phyloP scores from a whole-genome alignment of 2,113 vertebrate genomes.

The Rattus rattus region DNA sequence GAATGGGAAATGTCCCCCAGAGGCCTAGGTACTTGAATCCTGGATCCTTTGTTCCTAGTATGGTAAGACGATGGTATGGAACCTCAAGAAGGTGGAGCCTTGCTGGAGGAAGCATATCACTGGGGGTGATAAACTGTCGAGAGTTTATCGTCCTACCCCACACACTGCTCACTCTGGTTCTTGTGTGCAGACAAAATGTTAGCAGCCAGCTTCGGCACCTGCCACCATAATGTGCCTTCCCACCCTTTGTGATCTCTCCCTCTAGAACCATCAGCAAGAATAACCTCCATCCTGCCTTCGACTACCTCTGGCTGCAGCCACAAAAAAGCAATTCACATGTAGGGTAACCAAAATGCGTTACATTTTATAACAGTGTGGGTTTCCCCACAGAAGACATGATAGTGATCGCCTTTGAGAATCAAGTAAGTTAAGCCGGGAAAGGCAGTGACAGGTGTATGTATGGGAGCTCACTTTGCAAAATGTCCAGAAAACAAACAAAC shows the following conservation, averaged over 20 bases:
- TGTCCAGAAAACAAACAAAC: background rate
- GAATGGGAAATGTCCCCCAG: too few species aligned
- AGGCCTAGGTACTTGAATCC: too few species aligned
- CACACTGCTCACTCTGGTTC: background rate
- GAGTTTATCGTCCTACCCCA: background rate
- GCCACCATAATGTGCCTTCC: too few species aligned
- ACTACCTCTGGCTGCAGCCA: background rate
- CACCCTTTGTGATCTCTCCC: too few species aligned
- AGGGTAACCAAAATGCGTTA: background rate
- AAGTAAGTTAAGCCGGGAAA: fast-evolving
- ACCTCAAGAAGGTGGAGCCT: background rate
- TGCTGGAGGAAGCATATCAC: background rate
- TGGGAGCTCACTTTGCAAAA: background rate
- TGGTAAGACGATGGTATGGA: background rate
- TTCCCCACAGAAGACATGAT: background rate
- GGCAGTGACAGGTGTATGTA: fast-evolving
- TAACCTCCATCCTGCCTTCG: background rate
- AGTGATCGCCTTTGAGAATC: fast-evolving
- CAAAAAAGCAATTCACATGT: background rate
- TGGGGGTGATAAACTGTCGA: too few species aligned
- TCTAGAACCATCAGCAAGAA: background rate
- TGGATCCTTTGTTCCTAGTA: background rate
- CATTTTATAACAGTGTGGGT: fast-evolving
- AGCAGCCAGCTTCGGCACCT: background rate
- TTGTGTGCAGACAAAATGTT: background rate